These are phyloP conservation scores for Ifrita kowaldi DNA, from an alignment of 2,113 vertebrate species.

Conservation along the genomic window DNA sequence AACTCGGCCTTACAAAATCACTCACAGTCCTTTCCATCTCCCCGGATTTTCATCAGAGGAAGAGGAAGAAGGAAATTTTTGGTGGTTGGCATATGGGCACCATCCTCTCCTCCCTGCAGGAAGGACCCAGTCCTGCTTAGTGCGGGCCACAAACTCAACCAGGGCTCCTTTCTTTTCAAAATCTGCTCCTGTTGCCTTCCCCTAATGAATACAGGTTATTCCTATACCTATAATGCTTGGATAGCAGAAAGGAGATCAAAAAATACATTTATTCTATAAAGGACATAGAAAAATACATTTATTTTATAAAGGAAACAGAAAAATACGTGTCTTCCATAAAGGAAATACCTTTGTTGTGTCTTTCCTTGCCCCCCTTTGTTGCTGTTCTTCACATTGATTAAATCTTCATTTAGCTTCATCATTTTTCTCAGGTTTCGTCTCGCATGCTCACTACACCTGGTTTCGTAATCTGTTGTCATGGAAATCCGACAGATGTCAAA, in stretches of 20 bases:
- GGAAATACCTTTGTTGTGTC: not conserved
- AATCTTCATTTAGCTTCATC: conserved; percentile 33
- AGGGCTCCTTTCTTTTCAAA: not conserved
- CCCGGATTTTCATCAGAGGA: not conserved
- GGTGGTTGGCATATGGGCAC: not conserved
- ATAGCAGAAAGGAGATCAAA: not conserved
- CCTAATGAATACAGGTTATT: not conserved
- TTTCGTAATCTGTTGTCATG: conserved; percentile 67
- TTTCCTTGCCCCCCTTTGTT: not conserved
- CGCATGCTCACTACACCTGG: conserved; percentile 19
- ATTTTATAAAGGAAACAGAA: not conserved
- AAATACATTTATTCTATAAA: not conserved
- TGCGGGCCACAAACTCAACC: not conserved
- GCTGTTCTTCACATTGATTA: conserved; percentile 5
- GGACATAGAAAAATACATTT: not conserved
- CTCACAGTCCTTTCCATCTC: not conserved
- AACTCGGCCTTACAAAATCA: not conserved
- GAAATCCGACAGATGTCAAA: conserved; percentile 71
- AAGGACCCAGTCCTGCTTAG: not conserved
- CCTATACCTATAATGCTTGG: not conserved
- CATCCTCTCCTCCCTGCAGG: not conserved
- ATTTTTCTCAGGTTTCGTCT: not conserved
- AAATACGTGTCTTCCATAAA: not conserved
- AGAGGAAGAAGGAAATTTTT: not conserved
- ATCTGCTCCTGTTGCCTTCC: not conserved